These are phyloP conservation scores for Eudasyphora cyanicolor DNA, from an alignment of 2,888 invertebrate species.

Conservation along the genomic window DNA sequence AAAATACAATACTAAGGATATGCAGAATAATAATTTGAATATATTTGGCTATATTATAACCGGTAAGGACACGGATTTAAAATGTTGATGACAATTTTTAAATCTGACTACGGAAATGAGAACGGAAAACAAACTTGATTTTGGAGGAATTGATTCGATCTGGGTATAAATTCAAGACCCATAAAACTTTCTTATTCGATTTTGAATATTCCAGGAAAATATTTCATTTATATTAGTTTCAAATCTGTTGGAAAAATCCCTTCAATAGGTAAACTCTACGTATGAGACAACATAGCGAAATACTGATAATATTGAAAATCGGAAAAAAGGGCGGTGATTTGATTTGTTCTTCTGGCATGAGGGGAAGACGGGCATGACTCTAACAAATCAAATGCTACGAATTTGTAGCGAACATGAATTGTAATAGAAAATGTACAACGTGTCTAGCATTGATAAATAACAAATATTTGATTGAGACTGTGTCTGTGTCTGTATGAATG, in stretches of 20 bases:
- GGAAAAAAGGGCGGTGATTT: conserved; percentile 4
- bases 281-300: neutral
- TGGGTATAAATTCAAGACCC: too few species aligned
- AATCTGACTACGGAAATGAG: too few species aligned
- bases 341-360: conserved; percentile 24
- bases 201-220: too few species aligned
- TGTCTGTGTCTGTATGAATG: neutral
- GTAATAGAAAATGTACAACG: conserved; percentile 48
- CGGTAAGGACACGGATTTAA: too few species aligned
- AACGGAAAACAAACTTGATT: neutral
- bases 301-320: neutral
- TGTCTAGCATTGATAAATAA: conserved; percentile 59
- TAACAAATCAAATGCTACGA: conserved; percentile 36
- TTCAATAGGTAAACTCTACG: neutral
- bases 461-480: neutral
- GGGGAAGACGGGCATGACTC: too few species aligned
- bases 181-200: neutral
- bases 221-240: too few species aligned
- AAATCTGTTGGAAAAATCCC: too few species aligned
- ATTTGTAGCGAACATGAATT: conserved; percentile 32
- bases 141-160: too few species aligned
- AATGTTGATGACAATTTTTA: too few species aligned
- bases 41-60: too few species aligned
- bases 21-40: too few species aligned
- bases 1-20: too few species aligned